phyloP scores from a whole-genome alignment of 1,140 invertebrate species.

The Drosophila miranda region DNA sequence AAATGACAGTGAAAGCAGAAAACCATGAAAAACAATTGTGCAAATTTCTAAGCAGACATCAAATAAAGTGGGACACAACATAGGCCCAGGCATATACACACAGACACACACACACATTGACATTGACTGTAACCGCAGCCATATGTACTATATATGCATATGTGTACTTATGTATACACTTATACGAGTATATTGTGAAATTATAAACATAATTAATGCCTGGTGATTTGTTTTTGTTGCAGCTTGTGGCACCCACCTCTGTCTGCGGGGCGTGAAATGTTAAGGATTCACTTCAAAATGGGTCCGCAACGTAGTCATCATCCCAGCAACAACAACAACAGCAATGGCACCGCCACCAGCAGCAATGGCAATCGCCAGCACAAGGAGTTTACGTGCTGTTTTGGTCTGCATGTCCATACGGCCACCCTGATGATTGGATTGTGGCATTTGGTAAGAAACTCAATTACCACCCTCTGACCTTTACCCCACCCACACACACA shows the following conservation, averaged over 20 bases:
- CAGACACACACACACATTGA: conserved; percentile 4
- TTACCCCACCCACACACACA: conserved; percentile 3
- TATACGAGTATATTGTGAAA: background rate
- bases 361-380: conserved; percentile 78
- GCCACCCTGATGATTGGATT: conserved; percentile 91
- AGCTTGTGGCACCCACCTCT: conserved; percentile 23
- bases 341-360: conserved; percentile 21
- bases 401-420: conserved; percentile 92
- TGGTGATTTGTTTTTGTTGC: conserved; percentile 7
- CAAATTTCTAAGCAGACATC: conserved; percentile 12
- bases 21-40: background rate
- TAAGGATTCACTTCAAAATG: conserved; percentile 86
- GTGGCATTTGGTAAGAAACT: conserved; percentile 89
- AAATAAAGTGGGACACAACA: conserved; percentile 42
- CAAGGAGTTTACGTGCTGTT: conserved; percentile 89
- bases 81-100: background rate
- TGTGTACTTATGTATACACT: conserved; percentile 4
- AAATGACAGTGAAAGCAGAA: conserved; percentile 9
- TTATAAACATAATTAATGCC: conserved; percentile 21
- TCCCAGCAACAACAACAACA: conserved; percentile 51
- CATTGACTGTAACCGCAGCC: no score
- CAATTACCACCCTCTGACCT: conserved; percentile 20
- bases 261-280: conserved; percentile 82
- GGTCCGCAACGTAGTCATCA: conserved; percentile 83
- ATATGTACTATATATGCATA: background rate